Evolutionary conservation across 2,797 vertebrate species (phyloP), one percentile per base, ranked within the genome.

Genomic region (Hafferia zeledoni): DNA sequence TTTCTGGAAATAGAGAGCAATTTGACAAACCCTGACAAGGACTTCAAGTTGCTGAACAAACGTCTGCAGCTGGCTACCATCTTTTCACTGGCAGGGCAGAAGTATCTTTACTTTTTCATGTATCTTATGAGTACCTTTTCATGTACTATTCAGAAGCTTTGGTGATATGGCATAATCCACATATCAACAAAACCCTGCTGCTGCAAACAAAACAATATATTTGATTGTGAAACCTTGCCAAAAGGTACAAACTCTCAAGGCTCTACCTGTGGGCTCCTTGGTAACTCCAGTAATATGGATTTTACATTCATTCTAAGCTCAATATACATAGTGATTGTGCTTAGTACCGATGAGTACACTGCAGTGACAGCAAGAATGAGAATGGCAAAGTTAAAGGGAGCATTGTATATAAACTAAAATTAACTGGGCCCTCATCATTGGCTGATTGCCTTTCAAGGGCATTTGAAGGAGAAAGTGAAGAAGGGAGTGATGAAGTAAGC

Each of bases 281-380:
- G 8, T 67, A 52, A 50, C 15, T 14, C 30, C 13, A 31, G 11
- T 41, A 79, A 20, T 19, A 75, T 3, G 11, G 24, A 50, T 52
- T 63, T 17, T 37, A 20, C 10, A 14, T 37, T 68, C 0, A 2
- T 64, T 75, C 47, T 50, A 13, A 63, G 35, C 13, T 56, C 25
- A 27, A 28, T 56, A 49, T 11, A 28, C 1, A 1, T 31, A 55
- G 11, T 41, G 7, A 19, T 5, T 18, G 4, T 19, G 22, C 20
- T 59, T 61, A 43, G 28, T 24, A 50, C 13, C 1, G 1, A 53
- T 11, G 2, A 75, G 4, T 13, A 56, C 13, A 20, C 6, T 0
- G 0, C 41, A 5, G 20, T 33, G 43, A 70, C 20, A 79, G 6
- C 4, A 74, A 43, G 30, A 50, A 63, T 5, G 10, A 83, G 5